These are phyloP conservation scores for Micromussa lordhowensis DNA, from an alignment of 92 coral and sea anemone genomes.

Conservation along the genomic window DNA sequence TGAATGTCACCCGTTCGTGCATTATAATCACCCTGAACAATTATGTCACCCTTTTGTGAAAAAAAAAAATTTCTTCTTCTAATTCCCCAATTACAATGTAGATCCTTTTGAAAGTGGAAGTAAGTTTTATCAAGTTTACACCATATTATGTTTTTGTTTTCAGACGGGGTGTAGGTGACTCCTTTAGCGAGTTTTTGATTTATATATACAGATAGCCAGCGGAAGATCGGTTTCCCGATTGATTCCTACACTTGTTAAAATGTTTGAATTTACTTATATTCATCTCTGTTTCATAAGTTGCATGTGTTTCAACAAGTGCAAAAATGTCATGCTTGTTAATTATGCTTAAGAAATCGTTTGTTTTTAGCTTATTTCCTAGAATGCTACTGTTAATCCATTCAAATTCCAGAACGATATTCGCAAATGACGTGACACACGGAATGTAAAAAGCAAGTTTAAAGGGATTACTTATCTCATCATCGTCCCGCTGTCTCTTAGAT, in stretches of 20 bases:
- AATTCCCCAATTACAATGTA: neutral
- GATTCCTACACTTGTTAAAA: too few relatives aligned
- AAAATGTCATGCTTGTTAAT: conserved; percentile 17
- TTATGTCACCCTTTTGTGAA: too few relatives aligned
- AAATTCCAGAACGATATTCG: too few relatives aligned
- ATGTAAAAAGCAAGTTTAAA: too few relatives aligned
- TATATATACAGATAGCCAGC: neutral
- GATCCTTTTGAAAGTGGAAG: neutral
- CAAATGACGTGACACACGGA: too few relatives aligned
- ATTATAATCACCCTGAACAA: too few relatives aligned
- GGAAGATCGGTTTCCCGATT: too few relatives aligned
- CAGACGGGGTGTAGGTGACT: conserved; percentile 2
- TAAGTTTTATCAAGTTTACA: neutral
- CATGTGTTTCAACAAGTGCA: conserved; percentile 7
- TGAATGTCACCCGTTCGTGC: too few relatives aligned
- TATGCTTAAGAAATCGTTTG: neutral
- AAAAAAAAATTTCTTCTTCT: too few relatives aligned
- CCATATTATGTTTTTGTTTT: conserved; percentile 13
- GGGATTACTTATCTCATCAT: too few relatives aligned
- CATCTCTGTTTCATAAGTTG: neutral
- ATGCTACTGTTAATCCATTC: too few relatives aligned
- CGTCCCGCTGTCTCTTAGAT: too few relatives aligned
- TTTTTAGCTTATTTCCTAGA: neutral
- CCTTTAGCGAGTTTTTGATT: conserved; percentile 15
- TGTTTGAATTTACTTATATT: neutral